Percentiles rank a stretch among this genome's conserved stretches.
Evolutionary conservation across 2,797 vertebrate genomes (phyloP).

Genomic region (Eulemur rubriventer): DNA sequence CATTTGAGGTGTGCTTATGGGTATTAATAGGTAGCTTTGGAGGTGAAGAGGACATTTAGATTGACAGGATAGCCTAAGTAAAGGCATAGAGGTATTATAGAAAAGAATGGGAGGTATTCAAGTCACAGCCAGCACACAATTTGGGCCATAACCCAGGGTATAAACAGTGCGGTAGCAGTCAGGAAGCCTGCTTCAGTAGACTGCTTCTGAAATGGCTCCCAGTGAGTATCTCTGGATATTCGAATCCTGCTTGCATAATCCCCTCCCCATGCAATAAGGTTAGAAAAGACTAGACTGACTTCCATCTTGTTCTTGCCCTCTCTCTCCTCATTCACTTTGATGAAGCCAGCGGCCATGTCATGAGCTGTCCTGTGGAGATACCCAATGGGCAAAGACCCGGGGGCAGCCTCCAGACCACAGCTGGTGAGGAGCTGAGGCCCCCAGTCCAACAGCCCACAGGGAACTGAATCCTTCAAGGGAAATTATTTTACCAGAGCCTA

Average conservation of each 20-base stretch:
- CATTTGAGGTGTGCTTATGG: neutral
- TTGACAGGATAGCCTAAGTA: neutral
- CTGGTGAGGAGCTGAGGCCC: neutral
- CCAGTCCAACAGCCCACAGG: neutral
- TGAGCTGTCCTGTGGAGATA: neutral
- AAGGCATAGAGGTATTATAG: neutral
- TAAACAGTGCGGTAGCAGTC: neutral
- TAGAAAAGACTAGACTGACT: neutral
- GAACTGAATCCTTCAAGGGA: neutral
- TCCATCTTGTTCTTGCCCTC: neutral
- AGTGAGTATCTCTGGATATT: neutral
- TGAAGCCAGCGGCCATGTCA: neutral
- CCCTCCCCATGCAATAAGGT: neutral
- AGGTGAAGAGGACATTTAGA: neutral
- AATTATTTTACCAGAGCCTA: neutral
- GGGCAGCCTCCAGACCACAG: neutral
- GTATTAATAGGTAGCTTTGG: neutral
- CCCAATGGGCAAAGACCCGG: neutral
- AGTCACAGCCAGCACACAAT: neutral
- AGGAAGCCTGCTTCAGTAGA: neutral
- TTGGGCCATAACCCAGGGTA: neutral
- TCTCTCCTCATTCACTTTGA: neutral
- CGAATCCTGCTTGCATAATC: neutral
- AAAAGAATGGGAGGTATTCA: neutral
- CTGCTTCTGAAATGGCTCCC: neutral